phyloP scores from a whole-genome alignment of 2,113 vertebrate genomes.

The Amblyornis subalaris region DNA sequence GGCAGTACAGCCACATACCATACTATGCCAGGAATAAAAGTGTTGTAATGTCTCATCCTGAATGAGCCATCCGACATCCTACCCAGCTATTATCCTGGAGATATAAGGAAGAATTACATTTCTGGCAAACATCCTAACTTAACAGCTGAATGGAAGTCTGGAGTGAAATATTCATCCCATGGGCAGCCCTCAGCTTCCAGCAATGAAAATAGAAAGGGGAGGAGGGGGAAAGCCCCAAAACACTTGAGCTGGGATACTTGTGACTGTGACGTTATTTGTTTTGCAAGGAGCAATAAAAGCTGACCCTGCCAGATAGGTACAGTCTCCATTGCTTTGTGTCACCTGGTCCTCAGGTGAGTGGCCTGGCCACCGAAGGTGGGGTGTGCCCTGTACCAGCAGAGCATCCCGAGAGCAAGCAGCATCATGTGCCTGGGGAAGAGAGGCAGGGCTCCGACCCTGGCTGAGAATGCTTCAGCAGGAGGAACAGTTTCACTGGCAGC shows the following conservation, averaged over 20 bases:
- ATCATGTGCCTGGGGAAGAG: neutral
- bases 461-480: fast-evolving
- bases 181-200: neutral
- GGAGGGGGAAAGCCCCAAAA: neutral
- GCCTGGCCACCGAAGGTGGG: neutral
- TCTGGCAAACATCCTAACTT: neutral
- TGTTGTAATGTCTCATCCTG: slow-evolving; percentile 1
- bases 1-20: neutral
- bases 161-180: slow-evolving; percentile 3
- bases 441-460: neutral
- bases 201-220: neutral
- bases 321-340: neutral
- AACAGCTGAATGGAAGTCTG: slow-evolving; percentile 10
- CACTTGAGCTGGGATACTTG: neutral
- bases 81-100: neutral
- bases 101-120: slow-evolving; percentile 16
- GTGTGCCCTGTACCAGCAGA: neutral
- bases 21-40: neutral
- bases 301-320: neutral
- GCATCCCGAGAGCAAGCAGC: neutral
- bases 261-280: neutral
- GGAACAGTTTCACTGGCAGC: neutral
- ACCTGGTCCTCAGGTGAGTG: neutral
- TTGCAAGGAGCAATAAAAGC: neutral
- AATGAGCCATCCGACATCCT: neutral